Evolutionary conservation across 2,113 vertebrate genomes (phyloP).

Genomic region (Galbula dea): DNA sequence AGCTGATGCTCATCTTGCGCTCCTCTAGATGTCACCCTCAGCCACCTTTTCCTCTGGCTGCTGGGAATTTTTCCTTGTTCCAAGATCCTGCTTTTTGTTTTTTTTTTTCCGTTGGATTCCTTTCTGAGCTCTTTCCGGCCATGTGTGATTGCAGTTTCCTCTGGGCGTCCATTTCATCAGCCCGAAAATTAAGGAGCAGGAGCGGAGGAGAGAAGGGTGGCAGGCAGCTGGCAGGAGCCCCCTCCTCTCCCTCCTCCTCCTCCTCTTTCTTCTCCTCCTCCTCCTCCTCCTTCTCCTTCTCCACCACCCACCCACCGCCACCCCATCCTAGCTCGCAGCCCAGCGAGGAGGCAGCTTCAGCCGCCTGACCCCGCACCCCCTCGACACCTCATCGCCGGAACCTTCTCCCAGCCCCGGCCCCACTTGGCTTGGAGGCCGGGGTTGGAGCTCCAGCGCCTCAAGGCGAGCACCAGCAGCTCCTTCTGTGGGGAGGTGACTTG

Average conservation of each 20-base stretch:
- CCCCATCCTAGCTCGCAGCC: no score
- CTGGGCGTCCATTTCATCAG: conserved; percentile 53
- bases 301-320: background rate
- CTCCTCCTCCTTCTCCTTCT: background rate
- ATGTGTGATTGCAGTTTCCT: conserved; percentile 75
- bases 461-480: background rate
- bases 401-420: background rate
- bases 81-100: conserved; percentile 20
- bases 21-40: conserved; percentile 48
- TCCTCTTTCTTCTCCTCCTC: background rate
- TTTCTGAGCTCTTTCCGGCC: conserved; percentile 80
- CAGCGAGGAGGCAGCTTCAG: no score
- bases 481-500: background rate
- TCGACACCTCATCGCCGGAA: no score
- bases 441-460: background rate
- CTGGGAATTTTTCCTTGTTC: background rate
- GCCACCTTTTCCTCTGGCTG: background rate
- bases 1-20: background rate
- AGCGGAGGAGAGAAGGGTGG: background rate
- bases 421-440: background rate
- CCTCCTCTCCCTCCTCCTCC: background rate
- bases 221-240: background rate
- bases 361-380: no score
- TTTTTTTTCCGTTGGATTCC: conserved; percentile 49
- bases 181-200: background rate